These are phyloP conservation scores for Drosophila mulleri DNA, from an alignment of 2,888 invertebrate species.

Conservation along the genomic window DNA sequence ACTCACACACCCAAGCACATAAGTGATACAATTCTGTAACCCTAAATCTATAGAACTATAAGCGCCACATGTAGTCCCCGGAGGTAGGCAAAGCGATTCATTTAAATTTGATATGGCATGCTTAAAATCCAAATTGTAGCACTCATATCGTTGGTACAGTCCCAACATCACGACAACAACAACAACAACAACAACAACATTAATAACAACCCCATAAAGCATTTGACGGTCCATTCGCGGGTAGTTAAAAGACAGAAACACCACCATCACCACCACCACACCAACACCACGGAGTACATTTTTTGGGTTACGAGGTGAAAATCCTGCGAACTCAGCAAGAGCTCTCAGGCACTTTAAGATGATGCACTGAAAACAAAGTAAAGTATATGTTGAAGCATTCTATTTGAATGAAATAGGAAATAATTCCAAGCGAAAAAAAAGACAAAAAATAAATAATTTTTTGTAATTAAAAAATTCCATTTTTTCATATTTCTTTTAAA, in stretches of 20 bases:
- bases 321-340: conserved; percentile 47
- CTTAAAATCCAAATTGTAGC: conserved; percentile 46
- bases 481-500: no score
- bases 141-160: conserved; percentile 58
- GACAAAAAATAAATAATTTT: neutral
- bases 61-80: conserved; percentile 65
- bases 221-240: conserved; percentile 76
- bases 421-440: no score
- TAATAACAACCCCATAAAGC: conserved; percentile 75
- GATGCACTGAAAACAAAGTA: conserved; percentile 10
- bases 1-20: neutral
- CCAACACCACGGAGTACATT: conserved; percentile 22
- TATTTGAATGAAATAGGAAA: neutral
- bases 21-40: conserved; percentile 70
- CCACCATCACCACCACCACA: conserved; percentile 19
- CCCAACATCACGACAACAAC: conserved; percentile 26
- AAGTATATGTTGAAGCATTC: neutral
- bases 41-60: conserved; percentile 63
- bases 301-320: conserved; percentile 79
- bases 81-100: conserved; percentile 65
- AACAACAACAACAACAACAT: conserved; percentile 18
- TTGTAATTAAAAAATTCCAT: no score
- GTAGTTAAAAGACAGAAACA: conserved; percentile 67
- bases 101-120: conserved; percentile 80
- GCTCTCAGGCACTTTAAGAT: conserved; percentile 60